A percentile compares a stretch with the other conserved stretches of the same genome.
These are phyloP conservation scores for Amblyopsis rosae DNA, from an alignment of 2,113 vertebrate genomes.

Conservation along the genomic window DNA sequence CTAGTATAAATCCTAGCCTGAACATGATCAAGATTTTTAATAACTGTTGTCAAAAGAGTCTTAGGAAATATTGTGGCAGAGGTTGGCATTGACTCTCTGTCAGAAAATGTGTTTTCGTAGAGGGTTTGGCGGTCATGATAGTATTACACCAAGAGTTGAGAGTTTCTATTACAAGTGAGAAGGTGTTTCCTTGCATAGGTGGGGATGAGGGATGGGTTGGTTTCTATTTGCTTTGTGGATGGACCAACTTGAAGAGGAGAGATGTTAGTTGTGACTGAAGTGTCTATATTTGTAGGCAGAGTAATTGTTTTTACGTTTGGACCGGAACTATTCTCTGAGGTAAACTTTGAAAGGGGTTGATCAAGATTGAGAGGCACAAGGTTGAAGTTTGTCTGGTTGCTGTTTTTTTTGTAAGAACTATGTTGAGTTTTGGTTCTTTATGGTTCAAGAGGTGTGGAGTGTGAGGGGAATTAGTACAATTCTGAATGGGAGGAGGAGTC, in stretches of 20 bases:
- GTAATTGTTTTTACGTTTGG: constrained; percentile 24
- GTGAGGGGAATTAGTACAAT: constrained; percentile 24
- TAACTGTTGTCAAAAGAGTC: neutral
- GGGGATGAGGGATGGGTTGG: neutral
- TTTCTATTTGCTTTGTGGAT: constrained; percentile 17
- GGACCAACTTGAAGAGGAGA: constrained; percentile 31
- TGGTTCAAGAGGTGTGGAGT: constrained; percentile 19
- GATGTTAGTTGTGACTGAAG: neutral
- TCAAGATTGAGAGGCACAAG: constrained; percentile 16
- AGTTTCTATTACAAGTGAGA: neutral
- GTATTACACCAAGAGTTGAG: neutral
- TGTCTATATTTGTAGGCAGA: neutral
- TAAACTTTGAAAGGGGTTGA: neutral
- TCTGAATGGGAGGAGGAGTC: constrained; percentile 10
- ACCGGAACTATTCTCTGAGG: constrained; percentile 8
- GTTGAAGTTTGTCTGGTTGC: constrained; percentile 1
- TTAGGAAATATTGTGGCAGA: constrained; percentile 31
- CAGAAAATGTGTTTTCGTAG: constrained; percentile 1
- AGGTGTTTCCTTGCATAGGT: constrained; percentile 1
- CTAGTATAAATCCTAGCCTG: constrained; percentile 24
- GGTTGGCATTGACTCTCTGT: constrained; percentile 17
- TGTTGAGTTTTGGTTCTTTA: constrained; percentile 5
- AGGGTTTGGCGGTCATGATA: constrained; percentile 14
- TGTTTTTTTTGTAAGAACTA: constrained; percentile 3
- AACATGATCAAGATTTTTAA: constrained; percentile 2